Base-by-base conservation (phyloP, 2,888 invertebrate genomes). In the Rosalia funebris region DNA sequence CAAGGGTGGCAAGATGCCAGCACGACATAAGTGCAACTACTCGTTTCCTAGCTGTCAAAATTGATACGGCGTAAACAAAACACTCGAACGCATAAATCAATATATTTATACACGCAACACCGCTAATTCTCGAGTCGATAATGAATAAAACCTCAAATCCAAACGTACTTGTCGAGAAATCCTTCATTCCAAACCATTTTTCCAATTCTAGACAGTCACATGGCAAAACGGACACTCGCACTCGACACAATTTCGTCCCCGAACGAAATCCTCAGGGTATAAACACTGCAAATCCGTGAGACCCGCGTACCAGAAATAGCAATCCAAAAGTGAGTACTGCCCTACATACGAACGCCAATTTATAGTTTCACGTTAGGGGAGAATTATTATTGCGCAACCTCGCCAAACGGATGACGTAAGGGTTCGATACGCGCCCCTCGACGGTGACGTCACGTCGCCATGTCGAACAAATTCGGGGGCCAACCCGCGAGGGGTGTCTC, bases 331-430 rank as follows among this genome's bases (percentile, higher is more conserved):
- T 60, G 60, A 60, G 15, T 56, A 60, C 52, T 61, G 61, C 53
- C 47, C 53, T 36, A 61, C 20, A 57, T 47, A 57, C 39, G 56
- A 34, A 44, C 31, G 45, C 52, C 46, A 42, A 42, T 61, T 61
- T 61, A 59, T 57, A 61, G 47, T 52, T 52, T 52, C 32, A 12
- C 44, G 36, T 46, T 32, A 17, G 52, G 63, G 60, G 66, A 65
- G 57, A 56, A 53, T 42, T 52, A 64, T 62, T 65, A 67, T 67
- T 63, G 65, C 64, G 69, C 69, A 67, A 67, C 60, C 59, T 59
- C 60, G 48, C 56, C 44, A 60, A 32, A 15, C 54, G 53, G 14
- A 46, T 73, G 71, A 71, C 71, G 73, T 75, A 69, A 68, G 44
- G 12, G 60, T 56, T 71, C 69, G 67, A 70, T 71, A 69, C 63